These are phyloP conservation scores for Cyanocitta stelleri DNA, from an alignment of 2,113 vertebrate genomes.

Conservation along the genomic window DNA sequence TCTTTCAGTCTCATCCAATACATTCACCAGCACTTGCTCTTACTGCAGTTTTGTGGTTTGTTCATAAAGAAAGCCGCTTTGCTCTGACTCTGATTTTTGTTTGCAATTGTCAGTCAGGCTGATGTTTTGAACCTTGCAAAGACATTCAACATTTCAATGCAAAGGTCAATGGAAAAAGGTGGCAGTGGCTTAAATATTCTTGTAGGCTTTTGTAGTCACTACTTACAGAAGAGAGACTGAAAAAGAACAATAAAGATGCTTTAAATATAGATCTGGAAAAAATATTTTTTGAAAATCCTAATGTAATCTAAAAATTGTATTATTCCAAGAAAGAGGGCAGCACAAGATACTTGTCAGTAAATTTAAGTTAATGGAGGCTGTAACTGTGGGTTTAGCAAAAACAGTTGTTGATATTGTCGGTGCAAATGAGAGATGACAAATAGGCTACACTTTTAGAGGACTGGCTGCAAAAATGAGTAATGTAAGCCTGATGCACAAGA, in stretches of 20 bases:
- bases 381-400: neutral
- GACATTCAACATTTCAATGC: neutral
- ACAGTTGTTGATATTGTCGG: neutral
- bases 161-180: neutral
- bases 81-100: neutral
- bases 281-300: accelerated
- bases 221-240: neutral
- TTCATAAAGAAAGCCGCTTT: neutral
- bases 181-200: neutral
- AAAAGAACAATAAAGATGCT: neutral
- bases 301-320: neutral
- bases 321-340: neutral
- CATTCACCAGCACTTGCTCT: neutral
- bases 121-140: neutral
- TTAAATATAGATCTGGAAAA: neutral
- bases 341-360: neutral
- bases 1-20: neutral
- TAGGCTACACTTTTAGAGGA: neutral
- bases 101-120: neutral
- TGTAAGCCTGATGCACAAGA: neutral
- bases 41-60: neutral
- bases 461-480: neutral
- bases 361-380: neutral
- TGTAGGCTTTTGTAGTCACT: neutral
- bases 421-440: neutral